Percentiles rank a stretch among this genome's conserved stretches.
These are phyloP conservation scores for Sinodicranocentrus sp. DNA, from an alignment of 2,888 invertebrate genomes.

Conservation along the genomic window DNA sequence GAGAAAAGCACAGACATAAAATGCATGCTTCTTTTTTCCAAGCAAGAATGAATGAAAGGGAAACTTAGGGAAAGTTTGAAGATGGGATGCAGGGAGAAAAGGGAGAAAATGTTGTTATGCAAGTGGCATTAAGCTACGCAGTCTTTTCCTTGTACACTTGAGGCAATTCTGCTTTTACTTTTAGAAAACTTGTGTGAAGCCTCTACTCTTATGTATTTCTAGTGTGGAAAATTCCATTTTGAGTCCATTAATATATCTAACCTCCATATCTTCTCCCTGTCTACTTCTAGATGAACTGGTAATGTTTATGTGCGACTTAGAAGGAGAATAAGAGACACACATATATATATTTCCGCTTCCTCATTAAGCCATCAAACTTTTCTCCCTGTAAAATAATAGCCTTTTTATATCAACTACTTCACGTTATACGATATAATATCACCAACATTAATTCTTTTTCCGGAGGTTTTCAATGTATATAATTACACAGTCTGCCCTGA, in stretches of 20 bases:
- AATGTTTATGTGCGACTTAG: background rate
- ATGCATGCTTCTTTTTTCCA: background rate
- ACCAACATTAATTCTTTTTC: no score
- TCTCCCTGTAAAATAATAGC: background rate
- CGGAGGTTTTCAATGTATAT: no score
- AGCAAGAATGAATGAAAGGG: slow-evolving; percentile 1
- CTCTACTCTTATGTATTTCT: no score
- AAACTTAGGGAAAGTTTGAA: background rate
- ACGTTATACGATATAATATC: no score
- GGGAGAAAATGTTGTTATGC: background rate
- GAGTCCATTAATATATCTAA: no score
- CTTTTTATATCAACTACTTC: background rate
- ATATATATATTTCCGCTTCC: slow-evolving; percentile 31
- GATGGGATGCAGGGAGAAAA: background rate
- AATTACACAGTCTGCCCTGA: no score
- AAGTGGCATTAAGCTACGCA: slow-evolving; percentile 1
- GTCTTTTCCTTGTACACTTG: background rate
- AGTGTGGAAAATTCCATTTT: slow-evolving; percentile 31
- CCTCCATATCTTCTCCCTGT: no score
- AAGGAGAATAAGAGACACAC: background rate
- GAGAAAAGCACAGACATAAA: no score
- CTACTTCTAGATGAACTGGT: no score
- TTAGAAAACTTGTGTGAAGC: background rate
- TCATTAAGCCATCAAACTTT: slow-evolving; percentile 28
- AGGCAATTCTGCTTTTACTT: background rate